Conservation (phyloP, 2,888 invertebrate species). For the Salpingus planirostris region DNA sequence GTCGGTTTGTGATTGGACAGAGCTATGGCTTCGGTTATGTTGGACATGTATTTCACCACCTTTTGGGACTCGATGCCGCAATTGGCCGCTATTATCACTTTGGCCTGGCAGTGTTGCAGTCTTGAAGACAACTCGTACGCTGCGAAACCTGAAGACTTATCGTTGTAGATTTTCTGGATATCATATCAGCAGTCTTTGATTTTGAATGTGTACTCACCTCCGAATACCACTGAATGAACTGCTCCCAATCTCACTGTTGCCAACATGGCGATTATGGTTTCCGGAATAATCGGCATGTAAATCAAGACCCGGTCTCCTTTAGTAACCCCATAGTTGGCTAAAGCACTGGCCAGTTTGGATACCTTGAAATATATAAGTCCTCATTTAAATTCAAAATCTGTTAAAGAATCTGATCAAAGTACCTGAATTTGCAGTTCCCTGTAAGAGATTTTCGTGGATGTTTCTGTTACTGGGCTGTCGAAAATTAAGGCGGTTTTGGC, state of each 20-base stretch:
- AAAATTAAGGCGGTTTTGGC: constrained; percentile 75
- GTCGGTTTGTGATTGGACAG: constrained; percentile 57
- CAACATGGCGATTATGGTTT: constrained; percentile 74
- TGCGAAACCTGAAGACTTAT: constrained; percentile 79
- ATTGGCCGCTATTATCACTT: constrained; percentile 73
- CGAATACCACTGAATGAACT: constrained; percentile 81
- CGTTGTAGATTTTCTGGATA: no score
- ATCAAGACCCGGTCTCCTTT: constrained; percentile 74
- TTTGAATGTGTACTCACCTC: constrained; percentile 47
- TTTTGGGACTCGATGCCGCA: constrained; percentile 78
- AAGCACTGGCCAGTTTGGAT: constrained; percentile 62
- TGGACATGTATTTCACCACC: constrained; percentile 66
- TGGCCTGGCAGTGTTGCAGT: constrained; percentile 74
- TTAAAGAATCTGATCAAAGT: constrained; percentile 1
- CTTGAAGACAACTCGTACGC: constrained; percentile 70
- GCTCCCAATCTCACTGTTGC: constrained; percentile 75
- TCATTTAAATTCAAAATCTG: background rate
- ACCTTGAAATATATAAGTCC: constrained; percentile 31
- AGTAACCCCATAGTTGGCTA: constrained; percentile 60
- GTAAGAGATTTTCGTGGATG: constrained; percentile 57
- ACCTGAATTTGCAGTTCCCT: no score
- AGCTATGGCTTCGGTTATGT: constrained; percentile 65
- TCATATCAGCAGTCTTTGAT: constrained; percentile 2
- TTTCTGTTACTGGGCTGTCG: constrained; percentile 81
- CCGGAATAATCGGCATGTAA: constrained; percentile 85